These are phyloP conservation scores for Drosophila prostipennis DNA, from an alignment of 2,888 invertebrate species.

Conservation along the genomic window DNA sequence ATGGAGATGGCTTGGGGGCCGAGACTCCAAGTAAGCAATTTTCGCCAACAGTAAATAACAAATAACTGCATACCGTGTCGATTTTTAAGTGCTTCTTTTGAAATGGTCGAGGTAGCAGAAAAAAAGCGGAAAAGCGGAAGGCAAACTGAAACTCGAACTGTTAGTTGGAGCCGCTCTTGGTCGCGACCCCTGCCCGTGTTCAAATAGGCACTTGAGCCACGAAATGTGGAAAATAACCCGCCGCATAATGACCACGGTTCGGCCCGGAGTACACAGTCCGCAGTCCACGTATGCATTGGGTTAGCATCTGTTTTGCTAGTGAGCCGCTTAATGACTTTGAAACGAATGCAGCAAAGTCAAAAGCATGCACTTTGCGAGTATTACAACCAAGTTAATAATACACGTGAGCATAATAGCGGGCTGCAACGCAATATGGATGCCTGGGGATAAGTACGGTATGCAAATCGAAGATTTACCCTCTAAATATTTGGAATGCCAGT, in stretches of 20 bases:
- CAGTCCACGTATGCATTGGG: conserved; percentile 13
- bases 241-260: conserved; percentile 73
- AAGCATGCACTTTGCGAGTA: conserved; percentile 77
- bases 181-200: conserved; percentile 20
- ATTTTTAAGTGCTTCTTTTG: conserved; percentile 75
- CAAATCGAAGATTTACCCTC: not conserved
- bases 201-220: conserved; percentile 75
- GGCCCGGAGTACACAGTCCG: not conserved
- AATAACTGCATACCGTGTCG: conserved; percentile 73
- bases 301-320: conserved; percentile 13
- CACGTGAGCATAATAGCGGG: conserved; percentile 68
- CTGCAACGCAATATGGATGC: conserved; percentile 57
- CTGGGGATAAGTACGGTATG: not conserved
- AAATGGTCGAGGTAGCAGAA: conserved; percentile 41
- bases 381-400: conserved; percentile 74
- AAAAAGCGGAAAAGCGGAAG: conserved; percentile 10
- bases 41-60: conserved; percentile 67
- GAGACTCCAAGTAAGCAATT: conserved; percentile 67
- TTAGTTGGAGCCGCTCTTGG: conserved; percentile 49
- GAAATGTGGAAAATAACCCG: conserved; percentile 68
- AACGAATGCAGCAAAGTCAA: conserved; percentile 65
- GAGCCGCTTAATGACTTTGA: conserved; percentile 63
- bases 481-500: not conserved
- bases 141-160: conserved; percentile 49
- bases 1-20: conserved; percentile 3